These are phyloP conservation scores for Riptortus pedestris DNA, from an alignment of 1,140 invertebrate genomes.

Conservation along the genomic window DNA sequence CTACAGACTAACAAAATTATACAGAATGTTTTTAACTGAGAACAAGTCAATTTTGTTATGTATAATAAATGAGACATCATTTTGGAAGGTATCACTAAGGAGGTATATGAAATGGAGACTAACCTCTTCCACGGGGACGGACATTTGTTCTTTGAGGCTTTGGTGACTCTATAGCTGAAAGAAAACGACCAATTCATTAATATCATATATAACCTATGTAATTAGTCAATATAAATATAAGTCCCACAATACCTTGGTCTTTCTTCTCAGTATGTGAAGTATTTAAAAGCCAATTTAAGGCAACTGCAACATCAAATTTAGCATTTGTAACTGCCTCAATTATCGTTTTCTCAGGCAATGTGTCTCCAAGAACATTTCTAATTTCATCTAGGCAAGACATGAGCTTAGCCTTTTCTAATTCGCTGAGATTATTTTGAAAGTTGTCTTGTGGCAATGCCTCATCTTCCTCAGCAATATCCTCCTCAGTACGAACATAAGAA, in stretches of 20 bases:
- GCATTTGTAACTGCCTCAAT: slow-evolving; percentile 51
- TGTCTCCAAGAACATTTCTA: slow-evolving; percentile 66
- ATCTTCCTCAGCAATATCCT: slow-evolving; percentile 63
- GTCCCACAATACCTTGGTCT: not conserved
- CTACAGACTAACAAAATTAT: too few relatives aligned
- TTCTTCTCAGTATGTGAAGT: not conserved
- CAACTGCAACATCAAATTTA: slow-evolving; percentile 58
- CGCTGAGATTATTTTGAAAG: slow-evolving; percentile 38
- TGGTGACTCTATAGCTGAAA: slow-evolving; percentile 30
- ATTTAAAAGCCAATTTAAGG: slow-evolving; percentile 52
- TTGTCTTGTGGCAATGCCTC: slow-evolving; percentile 36
- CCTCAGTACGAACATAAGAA: slow-evolving; percentile 54
- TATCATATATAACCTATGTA: not conserved
- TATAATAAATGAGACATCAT: too few relatives aligned
- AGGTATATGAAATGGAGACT: too few relatives aligned
- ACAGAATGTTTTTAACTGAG: too few relatives aligned
- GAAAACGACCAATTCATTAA: slow-evolving; percentile 8
- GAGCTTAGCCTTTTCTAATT: slow-evolving; percentile 58
- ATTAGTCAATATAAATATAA: not conserved
- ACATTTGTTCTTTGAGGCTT: slow-evolving; percentile 29
- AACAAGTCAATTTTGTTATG: too few relatives aligned
- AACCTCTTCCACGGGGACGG: not conserved
- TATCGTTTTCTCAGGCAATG: slow-evolving; percentile 55
- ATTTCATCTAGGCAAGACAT: slow-evolving; percentile 76
- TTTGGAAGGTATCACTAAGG: too few relatives aligned